Evolutionary conservation across 2,888 invertebrate species (phyloP), one percentile per base, ranked within the genome.

Genomic region (Synergus umbraculus): DNA sequence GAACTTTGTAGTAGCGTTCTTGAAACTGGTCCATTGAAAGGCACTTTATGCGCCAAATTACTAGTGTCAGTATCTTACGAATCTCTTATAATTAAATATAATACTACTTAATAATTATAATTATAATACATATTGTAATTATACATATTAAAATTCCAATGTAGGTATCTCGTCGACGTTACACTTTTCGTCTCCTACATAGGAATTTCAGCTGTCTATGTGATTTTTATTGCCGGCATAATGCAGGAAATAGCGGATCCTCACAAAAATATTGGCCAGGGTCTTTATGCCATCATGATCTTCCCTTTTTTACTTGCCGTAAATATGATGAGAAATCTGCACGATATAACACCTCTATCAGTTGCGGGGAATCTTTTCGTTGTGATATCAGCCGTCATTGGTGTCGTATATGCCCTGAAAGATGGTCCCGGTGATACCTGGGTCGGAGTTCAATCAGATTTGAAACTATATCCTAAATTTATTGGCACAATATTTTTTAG

Each of bases 191-290:
- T 77, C 1, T 86, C 88, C 69, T 88, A 87, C 78, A 79, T 87
- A n/a, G 89, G 88, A 0, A 82, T 89, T 43, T 86, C 87, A 5
- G 79, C 89, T 5, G 87, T 88, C 29, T 89, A 88, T 81, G 83
- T 88, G 10, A 83, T 88, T 5, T 89, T 89, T 63, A 83, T 89
- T 15, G 43, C 86, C 18, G 87, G 85, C 5, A 81, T 83, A 12
- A 63, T 89, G 44, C 87, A 88, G 65, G 86, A 87, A 67, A 84
- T 80, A 22, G 5, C 86, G 1, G 87, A 87, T 29, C 64, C 78
- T 2, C 80, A 85, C 1, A 85, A 81, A 37, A 65, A 66, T 0
- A 78, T 87, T 13, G 58, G 83, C 69, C 86, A 85, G 54, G 78
- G 82, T 13, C 84, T 85, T 41, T 87, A 87, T 64, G 77, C 83